Base-by-base conservation (phyloP, 2,113 vertebrate genomes). In the Gobio gobio region DNA sequence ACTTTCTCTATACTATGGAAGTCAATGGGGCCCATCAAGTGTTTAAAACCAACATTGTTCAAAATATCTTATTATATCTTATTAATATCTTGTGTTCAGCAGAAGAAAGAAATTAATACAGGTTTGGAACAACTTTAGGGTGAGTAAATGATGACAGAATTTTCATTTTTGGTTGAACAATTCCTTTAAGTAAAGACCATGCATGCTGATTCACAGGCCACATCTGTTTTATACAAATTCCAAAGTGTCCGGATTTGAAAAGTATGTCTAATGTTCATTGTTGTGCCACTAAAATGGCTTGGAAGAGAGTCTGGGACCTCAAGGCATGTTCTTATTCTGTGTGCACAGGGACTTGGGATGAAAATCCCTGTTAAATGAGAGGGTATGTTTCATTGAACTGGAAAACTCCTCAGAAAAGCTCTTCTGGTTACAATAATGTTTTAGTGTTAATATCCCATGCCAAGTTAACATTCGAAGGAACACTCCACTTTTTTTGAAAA, bases 291-390 rank as follows among this genome's bases (percentile, higher is more conserved):
- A 73, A 47, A 45, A 73, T 45, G 70, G 5, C 13, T 26, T 49
- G 43, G 36, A 74, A 47, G 70, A 45, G 22, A 49, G 40, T 49
- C 43, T 74, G 70, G 70, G 12, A 73, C 12, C 43, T 73, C 40
- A 24, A 16, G 70, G 22, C 72, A 9, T 47, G 22, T 74, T 74
- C 13, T 14, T 47, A 49, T 47, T 73, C 22, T 47, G 12, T 47
- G 22, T 47, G 43, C 70, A 73, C 43, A 24, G 12, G 22, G 70
- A 12, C n/a, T 74, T 74, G 8, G 40, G 40, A 73, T 73, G 70
- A 74, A 74, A 74, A 74, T 74, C n/a, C n/a, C 3, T 49, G 43
- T 49, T 49, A 74, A 74, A 49, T 49, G 70, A 74, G 70, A 24
- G 40, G 13, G 6, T 2, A 47, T 3, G 40, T 16, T 49, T 74